These are phyloP conservation scores for Poeciliopsis turneri DNA, from an alignment of 2,797 vertebrate genomes.

Conservation along the genomic window DNA sequence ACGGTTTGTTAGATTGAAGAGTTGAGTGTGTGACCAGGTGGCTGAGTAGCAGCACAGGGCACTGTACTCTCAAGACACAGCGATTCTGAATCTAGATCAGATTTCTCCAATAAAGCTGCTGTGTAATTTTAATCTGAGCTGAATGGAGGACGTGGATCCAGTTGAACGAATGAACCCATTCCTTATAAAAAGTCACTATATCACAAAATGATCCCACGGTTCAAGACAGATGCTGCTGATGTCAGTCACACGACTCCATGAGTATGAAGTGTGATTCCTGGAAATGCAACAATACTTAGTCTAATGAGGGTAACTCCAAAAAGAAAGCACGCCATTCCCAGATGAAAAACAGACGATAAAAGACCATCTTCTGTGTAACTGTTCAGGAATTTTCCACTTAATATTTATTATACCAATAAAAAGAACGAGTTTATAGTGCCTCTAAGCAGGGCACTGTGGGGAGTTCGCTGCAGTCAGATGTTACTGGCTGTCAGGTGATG, in stretches of 20 bases:
- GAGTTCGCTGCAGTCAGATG: conserved; percentile 20
- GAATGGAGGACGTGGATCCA: neutral
- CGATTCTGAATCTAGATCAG: neutral
- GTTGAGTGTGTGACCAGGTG: neutral
- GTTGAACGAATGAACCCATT: neutral
- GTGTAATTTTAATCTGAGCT: neutral
- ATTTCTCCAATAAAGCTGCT: neutral
- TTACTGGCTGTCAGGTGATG: conserved; percentile 28
- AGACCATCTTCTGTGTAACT: neutral
- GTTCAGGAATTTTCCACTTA: neutral
- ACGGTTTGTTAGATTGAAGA: neutral
- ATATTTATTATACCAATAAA: neutral
- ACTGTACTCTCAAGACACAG: neutral
- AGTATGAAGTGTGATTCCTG: neutral
- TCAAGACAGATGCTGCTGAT: neutral
- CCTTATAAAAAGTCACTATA: neutral
- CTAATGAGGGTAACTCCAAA: neutral
- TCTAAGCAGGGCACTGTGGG: conserved; percentile 7
- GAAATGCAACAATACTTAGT: neutral
- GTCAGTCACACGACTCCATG: neutral
- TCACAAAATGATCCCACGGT: neutral
- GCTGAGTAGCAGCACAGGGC: neutral
- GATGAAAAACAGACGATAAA: neutral
- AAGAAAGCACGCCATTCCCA: neutral
- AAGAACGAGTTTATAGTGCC: neutral